Percentiles rank a stretch among this genome's conserved stretches.
phyloP scores from a whole-genome alignment of 2,113 vertebrate species.

The Ammodramus savannarum region DNA sequence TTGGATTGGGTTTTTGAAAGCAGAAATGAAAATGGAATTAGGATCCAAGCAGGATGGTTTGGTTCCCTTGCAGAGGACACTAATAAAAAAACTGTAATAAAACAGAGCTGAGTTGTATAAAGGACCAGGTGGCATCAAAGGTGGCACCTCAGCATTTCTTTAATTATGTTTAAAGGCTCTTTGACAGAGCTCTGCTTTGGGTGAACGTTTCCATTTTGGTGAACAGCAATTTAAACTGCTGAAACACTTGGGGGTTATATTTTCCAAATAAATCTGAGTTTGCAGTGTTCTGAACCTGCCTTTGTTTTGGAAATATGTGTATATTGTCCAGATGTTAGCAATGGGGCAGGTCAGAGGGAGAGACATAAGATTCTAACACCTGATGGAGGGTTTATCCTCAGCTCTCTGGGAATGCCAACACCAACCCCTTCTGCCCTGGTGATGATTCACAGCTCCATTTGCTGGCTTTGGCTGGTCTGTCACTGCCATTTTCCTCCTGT shows the following conservation, averaged over 20 bases:
- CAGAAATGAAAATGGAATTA: not conserved
- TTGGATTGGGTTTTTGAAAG: not conserved
- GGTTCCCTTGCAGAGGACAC: not conserved
- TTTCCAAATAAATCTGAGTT: not conserved
- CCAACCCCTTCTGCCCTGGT: not conserved
- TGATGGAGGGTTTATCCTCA: not conserved
- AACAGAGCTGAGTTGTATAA: not conserved
- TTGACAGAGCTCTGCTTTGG: not conserved
- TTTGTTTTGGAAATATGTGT: not conserved
- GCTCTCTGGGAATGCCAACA: not conserved
- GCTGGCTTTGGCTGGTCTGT: not conserved
- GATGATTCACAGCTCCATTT: not conserved
- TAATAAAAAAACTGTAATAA: not conserved
- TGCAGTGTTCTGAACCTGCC: not conserved
- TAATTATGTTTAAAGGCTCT: not conserved
- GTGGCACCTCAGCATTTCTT: accelerated
- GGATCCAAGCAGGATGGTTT: not conserved
- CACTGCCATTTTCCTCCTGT: not conserved
- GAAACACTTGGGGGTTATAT: not conserved
- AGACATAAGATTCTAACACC: not conserved
- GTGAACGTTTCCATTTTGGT: accelerated
- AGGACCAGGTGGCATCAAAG: not conserved
- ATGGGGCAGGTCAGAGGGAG: not conserved
- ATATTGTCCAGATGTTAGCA: not conserved
- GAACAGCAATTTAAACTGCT: not conserved